Evolutionary conservation across 1,140 invertebrate genomes (phyloP), one percentile per base, ranked within the genome.

Genomic region (Drosophila triauraria): DNA sequence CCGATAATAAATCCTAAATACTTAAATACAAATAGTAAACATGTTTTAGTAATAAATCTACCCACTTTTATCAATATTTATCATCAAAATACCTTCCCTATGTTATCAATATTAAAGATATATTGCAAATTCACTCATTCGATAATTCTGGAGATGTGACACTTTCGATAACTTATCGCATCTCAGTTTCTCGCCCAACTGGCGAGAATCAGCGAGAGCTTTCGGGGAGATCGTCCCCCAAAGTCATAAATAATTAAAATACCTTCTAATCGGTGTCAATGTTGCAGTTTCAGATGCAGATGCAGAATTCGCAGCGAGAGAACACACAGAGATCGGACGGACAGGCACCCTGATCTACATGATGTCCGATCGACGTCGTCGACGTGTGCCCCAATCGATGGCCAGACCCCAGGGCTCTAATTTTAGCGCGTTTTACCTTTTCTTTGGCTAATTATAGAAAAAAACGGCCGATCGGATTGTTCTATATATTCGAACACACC

Each of bases 211-310:
- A 70, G 51, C 53, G 38, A 79, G 51, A 53, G 46, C 38, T 30
- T 27, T 47, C 35, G 48, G 9, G 20, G 78, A 67, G 62, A 27
- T 68, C 61, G 76, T 48, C 81, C 71, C 71, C 81, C 85, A 88
- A 88, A 88, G 85, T 88, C 85, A 88, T 88, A 90, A 88, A 79
- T 85, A 88, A 88, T 88, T 88, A 88, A 88, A 88, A 88, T 88
- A 88, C 85, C 85, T 88, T 88, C 85, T 88, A 88, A 88, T 90
- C 84, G 84, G 85, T 88, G 85, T 88, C 85, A 88, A 88, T 88
- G 85, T 25, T 56, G 75, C 60, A 59, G 27, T 50, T 58, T 42
- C 70, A 54, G 25, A 38, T 32, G 42, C 53, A 61, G 43, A 56
- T 69, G 38, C 48, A 70, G n/a, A 40, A 27, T 59, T 40, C 23